Base-by-base conservation (phyloP, 2,888 invertebrate species). In the Scelioninae gen. 1 region DNA sequence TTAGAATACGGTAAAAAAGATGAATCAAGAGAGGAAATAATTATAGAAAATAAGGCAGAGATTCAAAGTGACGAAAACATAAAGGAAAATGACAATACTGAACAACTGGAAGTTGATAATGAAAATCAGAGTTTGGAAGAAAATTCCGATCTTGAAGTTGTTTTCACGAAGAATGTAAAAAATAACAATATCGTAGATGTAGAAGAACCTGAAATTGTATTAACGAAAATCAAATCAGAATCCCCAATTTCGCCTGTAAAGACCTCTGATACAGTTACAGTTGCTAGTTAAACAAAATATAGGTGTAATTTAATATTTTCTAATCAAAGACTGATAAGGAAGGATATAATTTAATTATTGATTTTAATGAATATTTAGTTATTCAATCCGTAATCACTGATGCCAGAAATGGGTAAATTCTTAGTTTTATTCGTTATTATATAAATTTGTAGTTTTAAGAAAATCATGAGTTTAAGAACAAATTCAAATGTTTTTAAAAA, bases 131-230 rank as follows among this genome's bases (percentile, higher is more conserved):
- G 11, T 16, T 5, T 4, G 6, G 38, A 56, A 5, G 23, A 49
- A 6, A 34, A 49, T 49, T 49, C 34, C 2, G 47, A 47, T 6
- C 34, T 40, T 23, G 40, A 66, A n/a, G 38, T 66, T 55, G 31
- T 68, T 15, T 51, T 53, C 4, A 40, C 66, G 4, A 53, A 66
- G 9, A 53, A n/a, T 13, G 34, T 11, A 49, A 16, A 10, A 6
- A 60, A 3, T 10, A 13, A 5, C 0, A 11, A 45, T 0, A 9
- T 23, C 0, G 13, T 10, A 9, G 23, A 56, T 34, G 7, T 8
- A 5, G 71, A 71, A 40, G 51, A 60, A 10, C 43, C 29, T 9
- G 71, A 58, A 38, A 31, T 60, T 40, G 32, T 62, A n/a, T 72
- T 55, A 23, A 13, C 32, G 8, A 53, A 74, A 16, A 71, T 3